Conservation (phyloP, 2,888 invertebrate genomes). For the Drosophila pegasa region DNA sequence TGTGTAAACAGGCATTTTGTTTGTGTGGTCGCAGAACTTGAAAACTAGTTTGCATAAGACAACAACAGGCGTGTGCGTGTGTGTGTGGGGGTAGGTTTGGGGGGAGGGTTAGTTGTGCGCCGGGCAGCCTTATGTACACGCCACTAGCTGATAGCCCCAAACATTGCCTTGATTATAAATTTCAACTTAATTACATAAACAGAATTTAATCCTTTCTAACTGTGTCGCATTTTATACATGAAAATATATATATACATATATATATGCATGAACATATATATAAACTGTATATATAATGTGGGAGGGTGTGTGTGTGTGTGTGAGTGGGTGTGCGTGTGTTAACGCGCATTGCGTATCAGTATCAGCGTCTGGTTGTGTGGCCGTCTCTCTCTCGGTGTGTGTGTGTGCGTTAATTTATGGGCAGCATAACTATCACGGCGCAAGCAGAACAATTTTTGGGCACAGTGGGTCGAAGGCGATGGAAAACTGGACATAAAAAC, state of each 20-base stretch:
- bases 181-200: conserved; percentile 82
- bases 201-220: conserved; percentile 79
- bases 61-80: conserved; percentile 38
- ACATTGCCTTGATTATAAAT: conserved; percentile 78
- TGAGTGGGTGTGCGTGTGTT: conserved; percentile 17
- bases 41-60: conserved; percentile 76
- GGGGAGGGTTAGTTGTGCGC: conserved; percentile 18
- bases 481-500: not conserved
- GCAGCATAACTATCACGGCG: conserved; percentile 66
- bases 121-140: conserved; percentile 38
- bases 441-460: conserved; percentile 35
- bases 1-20: conserved; percentile 45
- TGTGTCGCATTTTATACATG: conserved; percentile 61
- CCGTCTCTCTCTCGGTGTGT: conserved; percentile 19
- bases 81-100: conserved; percentile 17
- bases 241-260: not conserved
- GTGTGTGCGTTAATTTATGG: conserved; percentile 68
- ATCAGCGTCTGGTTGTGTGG: conserved; percentile 15
- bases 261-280: not conserved
- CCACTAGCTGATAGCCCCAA: conserved; percentile 48
- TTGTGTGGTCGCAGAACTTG: conserved; percentile 76
- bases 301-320: conserved; percentile 12
- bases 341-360: conserved; percentile 15
- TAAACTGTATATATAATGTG: conserved; percentile 7
- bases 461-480: conserved; percentile 41